Percentiles rank a stretch among this genome's conserved stretches.
Evolutionary conservation across 1,140 invertebrate species (phyloP).

Genomic region (Ctenoplectra terminalis): DNA sequence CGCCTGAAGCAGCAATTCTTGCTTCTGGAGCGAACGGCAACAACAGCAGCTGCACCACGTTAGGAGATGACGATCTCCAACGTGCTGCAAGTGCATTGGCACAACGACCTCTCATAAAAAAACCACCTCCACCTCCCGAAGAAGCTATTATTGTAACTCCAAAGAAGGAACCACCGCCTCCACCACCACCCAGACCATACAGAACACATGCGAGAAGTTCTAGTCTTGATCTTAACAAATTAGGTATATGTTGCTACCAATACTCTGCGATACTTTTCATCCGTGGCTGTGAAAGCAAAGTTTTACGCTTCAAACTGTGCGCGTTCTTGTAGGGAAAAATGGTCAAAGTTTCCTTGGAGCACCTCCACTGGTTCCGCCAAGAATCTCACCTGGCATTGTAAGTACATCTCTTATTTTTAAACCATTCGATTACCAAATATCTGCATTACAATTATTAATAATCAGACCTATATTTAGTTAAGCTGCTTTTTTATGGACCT

Average conservation of each 20-base stretch:
- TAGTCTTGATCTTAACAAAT: conserved; percentile 93
- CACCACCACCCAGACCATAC: conserved; percentile 91
- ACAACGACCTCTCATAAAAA: conserved; percentile 80
- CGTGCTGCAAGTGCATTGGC: conserved; percentile 68
- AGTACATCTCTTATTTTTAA: conserved; percentile 68
- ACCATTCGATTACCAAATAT: background rate
- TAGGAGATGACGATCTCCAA: conserved; percentile 76
- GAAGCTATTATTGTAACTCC: conserved; percentile 82
- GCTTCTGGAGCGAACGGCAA: conserved; percentile 76
- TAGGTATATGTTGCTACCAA: conserved; percentile 80
- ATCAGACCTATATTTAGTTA: conserved; percentile 27
- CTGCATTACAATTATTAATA: conserved; percentile 12
- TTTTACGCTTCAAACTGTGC: conserved; percentile 50
- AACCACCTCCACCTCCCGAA: conserved; percentile 85
- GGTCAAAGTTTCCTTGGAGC: conserved; percentile 83
- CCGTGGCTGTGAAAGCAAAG: conserved; percentile 40
- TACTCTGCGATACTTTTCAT: conserved; percentile 49
- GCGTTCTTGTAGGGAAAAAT: conserved; percentile 78
- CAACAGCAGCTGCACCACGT: conserved; percentile 66
- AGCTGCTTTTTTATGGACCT: conserved; percentile 35
- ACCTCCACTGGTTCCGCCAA: conserved; percentile 90
- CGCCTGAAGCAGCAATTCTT: conserved; percentile 86
- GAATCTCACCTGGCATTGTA: conserved; percentile 89
- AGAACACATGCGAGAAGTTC: conserved; percentile 94
- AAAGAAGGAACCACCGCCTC: conserved; percentile 88